These are phyloP conservation scores for Mareca penelope DNA, from an alignment of 2,797 vertebrate species.

Conservation along the genomic window DNA sequence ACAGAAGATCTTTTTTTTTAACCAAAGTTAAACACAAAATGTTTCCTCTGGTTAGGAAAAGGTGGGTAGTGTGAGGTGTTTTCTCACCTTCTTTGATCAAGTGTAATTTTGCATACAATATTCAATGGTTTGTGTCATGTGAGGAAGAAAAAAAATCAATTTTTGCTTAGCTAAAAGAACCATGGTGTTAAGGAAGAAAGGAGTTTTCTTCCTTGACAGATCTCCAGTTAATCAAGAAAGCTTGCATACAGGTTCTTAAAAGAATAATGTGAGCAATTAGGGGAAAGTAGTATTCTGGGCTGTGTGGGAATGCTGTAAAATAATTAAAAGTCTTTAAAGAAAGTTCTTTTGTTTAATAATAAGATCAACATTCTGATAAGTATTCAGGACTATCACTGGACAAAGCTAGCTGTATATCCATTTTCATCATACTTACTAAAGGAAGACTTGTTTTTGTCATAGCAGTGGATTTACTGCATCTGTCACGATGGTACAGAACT, in stretches of 20 bases:
- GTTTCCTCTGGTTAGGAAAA: neutral
- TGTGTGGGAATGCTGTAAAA: neutral
- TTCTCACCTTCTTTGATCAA: neutral
- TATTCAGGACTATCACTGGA: neutral
- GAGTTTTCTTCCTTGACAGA: neutral
- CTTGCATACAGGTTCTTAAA: neutral
- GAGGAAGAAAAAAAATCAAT: fast-evolving
- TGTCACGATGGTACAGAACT: neutral
- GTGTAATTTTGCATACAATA: neutral
- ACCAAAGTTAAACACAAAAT: fast-evolving
- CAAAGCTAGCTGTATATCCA: neutral
- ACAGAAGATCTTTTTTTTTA: too few relatives aligned
- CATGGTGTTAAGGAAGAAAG: neutral
- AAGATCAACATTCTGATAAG: neutral
- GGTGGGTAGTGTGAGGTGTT: neutral
- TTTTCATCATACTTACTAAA: neutral
- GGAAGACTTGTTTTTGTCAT: neutral
- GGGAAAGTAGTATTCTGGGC: neutral
- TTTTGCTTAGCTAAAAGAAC: neutral
- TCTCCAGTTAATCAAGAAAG: neutral
- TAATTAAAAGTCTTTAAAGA: neutral
- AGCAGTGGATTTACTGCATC: neutral
- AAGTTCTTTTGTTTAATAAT: neutral
- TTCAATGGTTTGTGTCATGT: neutral
- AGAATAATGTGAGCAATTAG: fast-evolving